These are phyloP conservation scores for Vanessa tameamea DNA, from an alignment of 1,140 invertebrate species.

Conservation along the genomic window DNA sequence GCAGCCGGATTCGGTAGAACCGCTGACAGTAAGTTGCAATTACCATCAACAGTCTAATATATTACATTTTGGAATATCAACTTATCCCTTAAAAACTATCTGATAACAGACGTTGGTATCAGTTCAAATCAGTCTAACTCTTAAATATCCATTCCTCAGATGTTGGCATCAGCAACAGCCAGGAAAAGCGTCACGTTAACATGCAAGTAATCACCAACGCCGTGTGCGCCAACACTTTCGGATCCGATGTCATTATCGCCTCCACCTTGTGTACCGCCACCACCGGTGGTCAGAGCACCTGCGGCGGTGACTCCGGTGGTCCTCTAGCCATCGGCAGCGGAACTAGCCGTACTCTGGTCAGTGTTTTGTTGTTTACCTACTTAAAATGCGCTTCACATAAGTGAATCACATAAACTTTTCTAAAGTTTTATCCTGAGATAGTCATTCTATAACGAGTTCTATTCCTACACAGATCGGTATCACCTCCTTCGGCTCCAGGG, in stretches of 20 bases:
- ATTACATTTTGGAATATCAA: no score
- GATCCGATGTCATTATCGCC: conserved; percentile 17
- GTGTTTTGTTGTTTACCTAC: neutral
- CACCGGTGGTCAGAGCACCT: conserved; percentile 36
- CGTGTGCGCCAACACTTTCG: conserved; percentile 21
- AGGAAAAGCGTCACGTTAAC: conserved; percentile 18
- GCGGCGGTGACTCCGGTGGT: conserved; percentile 34
- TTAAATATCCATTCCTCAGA: neutral
- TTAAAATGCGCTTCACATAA: no score
- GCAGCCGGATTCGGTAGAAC: conserved; percentile 34
- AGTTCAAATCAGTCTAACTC: neutral
- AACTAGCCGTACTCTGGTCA: conserved; percentile 23
- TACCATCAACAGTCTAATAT: no score
- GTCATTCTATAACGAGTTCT: neutral
- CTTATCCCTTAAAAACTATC: no score
- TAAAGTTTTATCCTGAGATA: no score
- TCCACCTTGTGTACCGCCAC: conserved; percentile 39
- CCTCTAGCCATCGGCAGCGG: conserved; percentile 28
- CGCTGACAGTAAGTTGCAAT: conserved; percentile 28
- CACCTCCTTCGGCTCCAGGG: conserved; percentile 29
- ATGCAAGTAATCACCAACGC: conserved; percentile 29
- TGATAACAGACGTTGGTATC: no score
- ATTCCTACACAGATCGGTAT: conserved; percentile 35
- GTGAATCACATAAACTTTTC: no score
- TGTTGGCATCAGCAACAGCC: no score